Evolutionary conservation across 2,797 vertebrate genomes (phyloP), one percentile per base, ranked within the genome.

Genomic region (Micropoecilia bifurca): DNA sequence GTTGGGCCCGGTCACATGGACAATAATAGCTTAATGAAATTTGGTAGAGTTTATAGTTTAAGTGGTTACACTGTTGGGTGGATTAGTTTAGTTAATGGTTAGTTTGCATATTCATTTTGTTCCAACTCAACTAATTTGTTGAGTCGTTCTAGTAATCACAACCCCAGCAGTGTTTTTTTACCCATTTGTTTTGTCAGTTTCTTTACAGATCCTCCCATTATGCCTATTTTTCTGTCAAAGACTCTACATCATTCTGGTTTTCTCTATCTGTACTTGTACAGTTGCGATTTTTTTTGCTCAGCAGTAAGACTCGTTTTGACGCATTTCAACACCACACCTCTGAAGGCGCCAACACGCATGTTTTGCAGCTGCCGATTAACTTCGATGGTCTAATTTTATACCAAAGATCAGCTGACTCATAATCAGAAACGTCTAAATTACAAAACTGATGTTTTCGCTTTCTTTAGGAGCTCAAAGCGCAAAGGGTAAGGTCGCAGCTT

Each of bases 401-500:
- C 45, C 50, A 48, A 53, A 39, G 74, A 33, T 13, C 75, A 57
- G 18, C 55, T 71, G 71, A 63, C 13, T 77, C 39, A 45, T 59
- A 71, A 71, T n/a, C 57, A 47, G 39, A 41, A 71, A 71, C 41
- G n/a, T 43, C 39, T 45, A 45, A 39, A 39, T 39, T 22, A 39
- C 7, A 18, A 36, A 22, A 36, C 13, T 36, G 47, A 8, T 28
- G 39, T 74, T 41, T 57, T 61, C 46, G 59, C 53, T 72, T 76
- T 55, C 61, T 33, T 48, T 53, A 85, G 73, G 18, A 53, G 10
- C 7, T 50, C 16, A 16, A 22, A 72, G n/a, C n/a, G 18, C 66
- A 72, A 53, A 53, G 50, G 83, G 61, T 80, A 30, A 80, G 53
- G 61, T 53, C 36, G 33, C 33, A 12, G 80, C 20, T 28, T 39